Evolutionary conservation across 1,140 invertebrate genomes (phyloP).

Genomic region (Triops longicaudatus): DNA sequence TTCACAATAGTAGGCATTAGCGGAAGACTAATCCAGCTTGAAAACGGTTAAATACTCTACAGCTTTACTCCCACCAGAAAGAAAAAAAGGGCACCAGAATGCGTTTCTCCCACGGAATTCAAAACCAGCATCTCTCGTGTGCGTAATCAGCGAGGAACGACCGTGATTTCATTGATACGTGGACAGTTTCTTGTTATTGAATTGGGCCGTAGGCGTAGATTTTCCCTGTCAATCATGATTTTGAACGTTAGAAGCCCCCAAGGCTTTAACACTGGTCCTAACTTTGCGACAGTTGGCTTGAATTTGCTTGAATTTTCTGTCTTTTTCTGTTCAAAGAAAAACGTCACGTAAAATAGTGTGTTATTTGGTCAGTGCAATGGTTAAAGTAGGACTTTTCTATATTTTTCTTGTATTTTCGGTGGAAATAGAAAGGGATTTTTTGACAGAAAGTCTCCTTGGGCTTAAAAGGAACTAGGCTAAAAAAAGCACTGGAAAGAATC

Average conservation of each 20-base stretch:
- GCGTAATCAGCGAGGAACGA: not conserved
- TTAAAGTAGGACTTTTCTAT: not conserved
- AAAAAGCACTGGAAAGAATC: not conserved
- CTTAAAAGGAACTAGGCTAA: not conserved
- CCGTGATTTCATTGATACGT: conserved; percentile 15
- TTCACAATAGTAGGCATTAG: not conserved
- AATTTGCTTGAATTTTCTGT: not conserved
- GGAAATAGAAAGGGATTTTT: not conserved
- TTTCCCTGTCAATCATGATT: not conserved
- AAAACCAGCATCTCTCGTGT: not conserved
- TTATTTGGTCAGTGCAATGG: conserved; percentile 1
- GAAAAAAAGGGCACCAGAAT: not conserved
- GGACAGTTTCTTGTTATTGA: not conserved
- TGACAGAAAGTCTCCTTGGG: not conserved
- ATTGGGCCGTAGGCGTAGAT: not conserved
- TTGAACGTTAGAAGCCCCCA: not conserved
- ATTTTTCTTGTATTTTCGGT: not conserved
- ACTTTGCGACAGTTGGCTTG: too few relatives aligned
- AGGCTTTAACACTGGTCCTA: not conserved
- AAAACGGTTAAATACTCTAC: not conserved
- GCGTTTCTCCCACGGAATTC: not conserved
- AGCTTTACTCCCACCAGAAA: not conserved
- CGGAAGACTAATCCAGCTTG: not conserved
- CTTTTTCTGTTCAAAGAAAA: not conserved
- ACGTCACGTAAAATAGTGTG: not conserved